Evolutionary conservation across 2,113 vertebrate species (phyloP).

Genomic region (Mugil cephalus): DNA sequence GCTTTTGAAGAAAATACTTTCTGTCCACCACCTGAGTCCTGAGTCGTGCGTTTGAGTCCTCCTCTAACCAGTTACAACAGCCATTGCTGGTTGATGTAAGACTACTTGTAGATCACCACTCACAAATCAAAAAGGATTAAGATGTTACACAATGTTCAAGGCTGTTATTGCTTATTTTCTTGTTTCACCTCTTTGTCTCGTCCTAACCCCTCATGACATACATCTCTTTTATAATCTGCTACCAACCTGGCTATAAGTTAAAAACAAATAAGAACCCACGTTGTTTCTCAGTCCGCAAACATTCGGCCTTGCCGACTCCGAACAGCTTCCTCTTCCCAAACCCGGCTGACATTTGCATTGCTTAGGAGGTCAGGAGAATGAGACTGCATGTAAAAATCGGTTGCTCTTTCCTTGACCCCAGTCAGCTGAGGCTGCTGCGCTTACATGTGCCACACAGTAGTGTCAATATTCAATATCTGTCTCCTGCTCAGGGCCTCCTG

Average conservation of each 20-base stretch:
- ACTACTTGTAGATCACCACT: too few species aligned
- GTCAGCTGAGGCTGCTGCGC: conserved; percentile 42
- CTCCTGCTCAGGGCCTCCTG: conserved; percentile 9
- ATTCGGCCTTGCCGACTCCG: neutral
- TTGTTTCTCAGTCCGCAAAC: neutral
- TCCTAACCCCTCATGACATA: too few species aligned
- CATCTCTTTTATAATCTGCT: neutral
- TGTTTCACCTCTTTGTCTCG: too few species aligned
- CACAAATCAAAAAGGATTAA: too few species aligned
- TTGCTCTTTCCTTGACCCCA: conserved; percentile 55
- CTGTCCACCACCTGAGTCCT: too few species aligned
- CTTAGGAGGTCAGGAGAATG: conserved; percentile 12
- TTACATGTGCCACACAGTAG: conserved; percentile 24
- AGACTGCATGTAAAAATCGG: conserved; percentile 31
- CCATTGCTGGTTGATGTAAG: too few species aligned
- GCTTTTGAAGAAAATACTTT: too few species aligned
- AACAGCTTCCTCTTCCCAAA: neutral
- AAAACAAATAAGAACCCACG: neutral
- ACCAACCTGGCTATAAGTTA: neutral
- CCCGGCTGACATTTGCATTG: conserved; percentile 29
- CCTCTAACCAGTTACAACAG: too few species aligned
- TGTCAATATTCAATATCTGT: conserved; percentile 40
- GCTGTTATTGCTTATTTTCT: too few species aligned
- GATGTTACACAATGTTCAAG: too few species aligned
- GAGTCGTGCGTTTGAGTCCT: too few species aligned